A percentile compares a stretch with the other conserved stretches of the same genome.
Evolutionary conservation across 1,140 invertebrate species (phyloP).

Genomic region (Solenopsis fugax): DNA sequence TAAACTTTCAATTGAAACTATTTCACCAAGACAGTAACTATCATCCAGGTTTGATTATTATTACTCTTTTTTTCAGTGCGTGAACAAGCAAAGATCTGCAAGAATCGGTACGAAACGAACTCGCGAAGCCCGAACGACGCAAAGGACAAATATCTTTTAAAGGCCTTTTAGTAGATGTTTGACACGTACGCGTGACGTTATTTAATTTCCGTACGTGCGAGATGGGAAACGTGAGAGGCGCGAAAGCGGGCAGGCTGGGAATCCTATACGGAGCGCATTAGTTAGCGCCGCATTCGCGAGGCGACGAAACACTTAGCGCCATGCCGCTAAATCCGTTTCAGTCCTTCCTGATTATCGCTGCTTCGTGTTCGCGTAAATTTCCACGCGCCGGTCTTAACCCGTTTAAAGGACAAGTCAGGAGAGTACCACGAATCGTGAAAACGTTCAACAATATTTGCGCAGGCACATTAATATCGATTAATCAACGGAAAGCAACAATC

Average conservation of each 20-base stretch:
- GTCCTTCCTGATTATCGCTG: conserved; percentile 75
- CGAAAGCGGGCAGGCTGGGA: conserved; percentile 39
- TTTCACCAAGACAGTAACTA: no score
- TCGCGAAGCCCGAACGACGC: conserved; percentile 30
- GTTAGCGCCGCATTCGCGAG: conserved; percentile 77
- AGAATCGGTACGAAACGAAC: not conserved
- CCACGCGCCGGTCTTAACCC: conserved; percentile 17
- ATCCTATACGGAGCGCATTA: conserved; percentile 74
- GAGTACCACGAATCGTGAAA: not conserved
- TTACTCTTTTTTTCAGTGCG: no score
- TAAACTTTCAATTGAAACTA: no score
- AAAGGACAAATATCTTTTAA: conserved; percentile 60
- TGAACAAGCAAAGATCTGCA: conserved; percentile 3
- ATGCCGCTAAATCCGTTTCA: conserved; percentile 76
- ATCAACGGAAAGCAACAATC: not conserved
- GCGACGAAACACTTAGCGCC: conserved; percentile 77
- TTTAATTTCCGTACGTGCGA: conserved; percentile 55
- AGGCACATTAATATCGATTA: not conserved
- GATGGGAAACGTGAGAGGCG: conserved; percentile 36
- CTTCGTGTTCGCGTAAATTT: conserved; percentile 46
- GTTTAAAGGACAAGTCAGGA: conserved; percentile 47
- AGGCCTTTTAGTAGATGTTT: conserved; percentile 62
- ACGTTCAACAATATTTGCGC: not conserved
- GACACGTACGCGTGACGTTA: conserved; percentile 61
- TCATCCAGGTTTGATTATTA: no score